Percentiles rank a stretch among this genome's conserved stretches.
Conservation (phyloP, 2,113 vertebrate species). For the Tichodroma muraria region DNA sequence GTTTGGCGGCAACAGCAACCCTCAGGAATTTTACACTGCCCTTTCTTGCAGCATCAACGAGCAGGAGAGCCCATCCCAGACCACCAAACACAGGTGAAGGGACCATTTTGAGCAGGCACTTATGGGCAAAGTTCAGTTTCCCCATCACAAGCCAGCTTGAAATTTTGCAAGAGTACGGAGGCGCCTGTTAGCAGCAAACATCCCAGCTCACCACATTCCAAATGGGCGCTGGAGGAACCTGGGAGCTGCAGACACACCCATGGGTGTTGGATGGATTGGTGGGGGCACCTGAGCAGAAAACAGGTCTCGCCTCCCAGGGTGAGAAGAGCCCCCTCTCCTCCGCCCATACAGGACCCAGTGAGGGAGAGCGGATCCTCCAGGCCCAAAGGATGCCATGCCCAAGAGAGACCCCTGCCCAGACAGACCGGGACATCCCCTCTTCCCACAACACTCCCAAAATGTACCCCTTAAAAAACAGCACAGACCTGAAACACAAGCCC, state of each 20-base stretch:
- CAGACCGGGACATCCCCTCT: neutral
- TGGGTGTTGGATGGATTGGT: no score
- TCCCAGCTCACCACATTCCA: neutral
- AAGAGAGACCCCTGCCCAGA: neutral
- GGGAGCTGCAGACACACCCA: accelerated
- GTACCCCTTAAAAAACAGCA: neutral
- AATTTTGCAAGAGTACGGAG: neutral
- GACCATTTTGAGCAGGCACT: neutral
- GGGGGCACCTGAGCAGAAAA: neutral
- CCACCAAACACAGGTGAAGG: neutral
- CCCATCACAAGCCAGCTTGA: neutral
- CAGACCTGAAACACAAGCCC: neutral
- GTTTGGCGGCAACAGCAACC: accelerated
- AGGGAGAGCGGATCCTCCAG: neutral
- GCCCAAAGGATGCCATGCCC: neutral
- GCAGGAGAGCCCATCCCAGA: neutral
- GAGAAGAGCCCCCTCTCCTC: neutral
- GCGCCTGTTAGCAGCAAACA: neutral
- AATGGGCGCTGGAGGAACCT: accelerated
- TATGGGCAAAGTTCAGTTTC: neutral
- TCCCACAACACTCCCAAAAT: neutral
- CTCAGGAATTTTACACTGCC: neutral
- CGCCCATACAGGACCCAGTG: neutral
- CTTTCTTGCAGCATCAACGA: accelerated
- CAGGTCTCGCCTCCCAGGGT: neutral